These are phyloP conservation scores for Stegodyphus mimosarum DNA, from an alignment of 1,140 invertebrate species.

Conservation along the genomic window DNA sequence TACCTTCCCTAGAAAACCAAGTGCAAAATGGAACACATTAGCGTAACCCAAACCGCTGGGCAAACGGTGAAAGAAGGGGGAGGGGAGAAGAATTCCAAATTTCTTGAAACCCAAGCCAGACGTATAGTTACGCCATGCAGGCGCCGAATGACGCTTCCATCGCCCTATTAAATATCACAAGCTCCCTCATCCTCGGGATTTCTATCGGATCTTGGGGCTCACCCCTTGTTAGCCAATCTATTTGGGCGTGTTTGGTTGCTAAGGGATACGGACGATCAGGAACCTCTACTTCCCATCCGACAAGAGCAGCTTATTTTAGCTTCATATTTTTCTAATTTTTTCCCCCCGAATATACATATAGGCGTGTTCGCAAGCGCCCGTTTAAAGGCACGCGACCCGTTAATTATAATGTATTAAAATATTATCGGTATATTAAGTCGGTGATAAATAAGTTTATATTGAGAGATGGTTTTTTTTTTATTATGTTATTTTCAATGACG, in stretches of 20 bases:
- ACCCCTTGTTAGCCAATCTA: constrained; percentile 36
- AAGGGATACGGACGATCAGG: constrained; percentile 16
- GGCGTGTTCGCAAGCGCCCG: no score
- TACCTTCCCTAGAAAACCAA: background rate
- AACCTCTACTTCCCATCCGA: background rate
- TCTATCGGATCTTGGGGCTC: constrained; percentile 12
- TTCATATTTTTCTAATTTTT: background rate
- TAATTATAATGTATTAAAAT: constrained; percentile 19
- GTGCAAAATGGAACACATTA: constrained; percentile 42
- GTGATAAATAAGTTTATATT: constrained; percentile 47
- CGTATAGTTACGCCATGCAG: constrained; percentile 44
- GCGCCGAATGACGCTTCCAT: constrained; percentile 27
- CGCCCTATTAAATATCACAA: background rate
- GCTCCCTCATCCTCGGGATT: background rate
- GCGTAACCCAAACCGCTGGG: constrained; percentile 31
- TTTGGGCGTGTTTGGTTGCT: constrained; percentile 57
- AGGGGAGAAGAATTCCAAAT: constrained; percentile 50
- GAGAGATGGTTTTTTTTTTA: constrained; percentile 24
- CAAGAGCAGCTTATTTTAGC: background rate
- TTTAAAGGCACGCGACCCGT: background rate
- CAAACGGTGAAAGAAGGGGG: background rate
- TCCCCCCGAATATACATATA: background rate
- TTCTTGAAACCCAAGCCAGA: constrained; percentile 57
- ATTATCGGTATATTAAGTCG: constrained; percentile 23
- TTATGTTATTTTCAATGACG: constrained; percentile 44